phyloP scores from a whole-genome alignment of 2,113 vertebrate species.

The Microcebus lehilahytsara region DNA sequence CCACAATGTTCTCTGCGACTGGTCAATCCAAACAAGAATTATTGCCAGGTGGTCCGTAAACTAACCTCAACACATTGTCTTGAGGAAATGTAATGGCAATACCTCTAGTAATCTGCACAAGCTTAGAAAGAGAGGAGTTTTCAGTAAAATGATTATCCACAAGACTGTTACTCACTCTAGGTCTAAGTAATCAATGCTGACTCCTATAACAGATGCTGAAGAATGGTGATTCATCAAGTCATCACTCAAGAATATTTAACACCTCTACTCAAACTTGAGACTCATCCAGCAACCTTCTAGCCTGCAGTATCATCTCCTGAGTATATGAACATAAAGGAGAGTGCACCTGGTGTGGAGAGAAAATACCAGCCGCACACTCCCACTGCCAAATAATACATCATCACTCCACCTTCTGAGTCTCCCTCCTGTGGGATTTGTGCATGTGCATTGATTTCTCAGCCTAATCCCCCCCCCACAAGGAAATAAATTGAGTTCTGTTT shows the following conservation, averaged over 20 bases:
- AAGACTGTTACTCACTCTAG: not conserved
- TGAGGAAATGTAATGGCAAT: not conserved
- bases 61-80: not conserved
- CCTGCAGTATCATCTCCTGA: not conserved
- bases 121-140: not conserved
- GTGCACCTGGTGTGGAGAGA: not conserved
- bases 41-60: not conserved
- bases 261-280: not conserved
- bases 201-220: not conserved
- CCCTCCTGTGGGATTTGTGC: not conserved
- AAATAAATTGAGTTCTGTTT: not conserved
- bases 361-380: not conserved
- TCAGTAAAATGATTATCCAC: not conserved
- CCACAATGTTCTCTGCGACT: not conserved
- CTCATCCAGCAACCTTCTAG: not conserved
- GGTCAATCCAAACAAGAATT: not conserved
- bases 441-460: not conserved
- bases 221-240: not conserved
- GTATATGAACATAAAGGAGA: not conserved
- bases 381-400: not conserved
- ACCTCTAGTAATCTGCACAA: not conserved
- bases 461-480: not conserved
- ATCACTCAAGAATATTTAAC: not conserved
- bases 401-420: not conserved
- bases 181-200: not conserved